Base-by-base conservation (phyloP, 2,113 vertebrate species). In the Leucopternis melanops region DNA sequence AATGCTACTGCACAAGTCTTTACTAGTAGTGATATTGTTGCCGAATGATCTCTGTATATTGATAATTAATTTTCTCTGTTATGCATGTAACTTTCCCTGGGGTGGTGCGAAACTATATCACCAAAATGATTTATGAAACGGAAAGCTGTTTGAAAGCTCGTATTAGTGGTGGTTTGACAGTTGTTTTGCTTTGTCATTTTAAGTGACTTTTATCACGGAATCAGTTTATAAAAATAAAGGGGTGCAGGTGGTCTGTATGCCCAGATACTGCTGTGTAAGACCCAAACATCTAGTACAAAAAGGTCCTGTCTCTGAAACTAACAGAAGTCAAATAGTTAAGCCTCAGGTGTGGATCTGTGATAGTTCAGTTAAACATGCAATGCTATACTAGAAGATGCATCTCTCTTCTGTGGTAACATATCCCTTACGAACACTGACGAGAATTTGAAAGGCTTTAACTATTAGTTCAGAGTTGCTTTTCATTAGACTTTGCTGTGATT, bases 181-280 rank as follows among this genome's bases (percentile, higher is more conserved):
- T 88, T 95, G 94, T 78, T 94, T 81, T 80, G 34, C 88, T 88
- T 93, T 94, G 75, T 96, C 93, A 92, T 74, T 96, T 88, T 92
- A 95, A 96, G 80, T 1, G 0, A 40, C 74, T 88, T 93, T 77
- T 96, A 92, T 92, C 47, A 10, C 23, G 27, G 86, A 74, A 88
- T 94, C 90, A 61, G 52, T 78, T 88, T 81, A 61, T 52, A 70
- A 47, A 84, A 92, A 44, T 34, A 54, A 88, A 61, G 59, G 38
- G 23, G 40, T 36, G 12, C 0, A 0, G 18, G 54, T 72, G 44
- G 16, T 58, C 11, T 59, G 16, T 52, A 3, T 65, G 54, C 42
- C 38, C 25, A 62, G 40, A 44, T 25, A 16, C 23, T 85, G 40
- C 36, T 9, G 1, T 55, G 2, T 52, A 7, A 57, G 55, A 67